Evolutionary conservation across 2,113 vertebrate species (phyloP), one percentile per base, ranked within the genome.

Genomic region (Chaetodon trifascialis): DNA sequence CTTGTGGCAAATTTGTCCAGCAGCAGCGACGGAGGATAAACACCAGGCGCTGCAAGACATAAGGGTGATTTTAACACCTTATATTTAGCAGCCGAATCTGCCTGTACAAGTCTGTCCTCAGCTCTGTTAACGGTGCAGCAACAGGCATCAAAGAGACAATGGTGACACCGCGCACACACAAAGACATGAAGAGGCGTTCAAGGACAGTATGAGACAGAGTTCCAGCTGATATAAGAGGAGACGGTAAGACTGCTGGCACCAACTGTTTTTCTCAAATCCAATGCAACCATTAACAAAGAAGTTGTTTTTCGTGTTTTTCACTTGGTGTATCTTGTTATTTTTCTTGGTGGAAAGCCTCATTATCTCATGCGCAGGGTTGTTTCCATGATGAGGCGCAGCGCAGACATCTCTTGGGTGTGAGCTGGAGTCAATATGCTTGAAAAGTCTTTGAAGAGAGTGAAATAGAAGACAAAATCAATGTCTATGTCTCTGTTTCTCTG

Each of bases 371-470:
- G 49, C 54, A 59, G n/a, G n/a, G 56, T 19, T 56, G 59, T 52
- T 78, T 64, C 30, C 15, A 2, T 42, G 63, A 64, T 47, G 80
- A 83, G 80, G 30, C 15, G 0, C 73, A 79, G 56, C 1, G 2
- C 76, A 70, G 71, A 85, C 51, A 69, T 64, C n/a, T 83, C 64
- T 76, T 23, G 54, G 23, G 55, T 68, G 34, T n/a, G 68, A 67
- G 71, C n/a, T 72, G 52, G 42, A 82, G 77, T 76, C 78, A 67
- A 51, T 80, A 11, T 14, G 60, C 51, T 70, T 74, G 52, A 83
- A 77, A 84, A 87, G 70, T 68, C 74, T 87, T 86, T 74, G 79
- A 86, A 85, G 88, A 60, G 34, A 73, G 80, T 84, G 78, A 76
- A 88, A 88, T 63, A 70, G 36, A 79, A 79, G 84, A 82, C 60